These are phyloP conservation scores for Ligdia adustata DNA, from an alignment of 2,888 invertebrate genomes.

Conservation along the genomic window DNA sequence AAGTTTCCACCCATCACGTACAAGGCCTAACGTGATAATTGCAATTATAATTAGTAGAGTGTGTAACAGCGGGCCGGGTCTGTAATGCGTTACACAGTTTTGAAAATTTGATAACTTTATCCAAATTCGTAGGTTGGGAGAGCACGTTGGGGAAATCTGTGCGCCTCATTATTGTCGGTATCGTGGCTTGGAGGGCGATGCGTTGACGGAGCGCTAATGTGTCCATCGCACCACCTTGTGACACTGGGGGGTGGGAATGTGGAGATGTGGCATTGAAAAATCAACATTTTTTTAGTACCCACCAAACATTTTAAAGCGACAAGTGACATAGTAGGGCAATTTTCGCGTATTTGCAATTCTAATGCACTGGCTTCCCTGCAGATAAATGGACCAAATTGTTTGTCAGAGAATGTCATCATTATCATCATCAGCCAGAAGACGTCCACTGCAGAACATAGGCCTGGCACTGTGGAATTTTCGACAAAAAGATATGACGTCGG, in stretches of 20 bases:
- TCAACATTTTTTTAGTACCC: too few relatives aligned
- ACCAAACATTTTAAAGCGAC: too few relatives aligned
- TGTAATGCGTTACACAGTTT: slow-evolving; percentile 79
- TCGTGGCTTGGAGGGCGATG: slow-evolving; percentile 58
- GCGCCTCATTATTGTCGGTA: slow-evolving; percentile 72
- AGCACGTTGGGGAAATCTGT: slow-evolving; percentile 80
- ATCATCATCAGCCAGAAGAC: too few relatives aligned
- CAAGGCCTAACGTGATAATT: slow-evolving; percentile 51
- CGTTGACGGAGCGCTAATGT: slow-evolving; percentile 74
- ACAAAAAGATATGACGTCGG: too few relatives aligned
- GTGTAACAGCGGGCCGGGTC: slow-evolving; percentile 43
- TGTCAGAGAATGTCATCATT: too few relatives aligned
- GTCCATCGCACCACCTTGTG: slow-evolving; percentile 61
- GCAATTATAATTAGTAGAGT: slow-evolving; percentile 74
- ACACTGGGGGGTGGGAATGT: slow-evolving; percentile 36
- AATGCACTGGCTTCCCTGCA: too few relatives aligned
- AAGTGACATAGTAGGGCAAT: too few relatives aligned
- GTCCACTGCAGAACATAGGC: too few relatives aligned
- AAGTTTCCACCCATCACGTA: slow-evolving; percentile 18
- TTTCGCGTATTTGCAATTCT: too few relatives aligned
- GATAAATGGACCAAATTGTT: too few relatives aligned
- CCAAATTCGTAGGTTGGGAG: slow-evolving; percentile 77
- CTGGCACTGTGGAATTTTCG: too few relatives aligned
- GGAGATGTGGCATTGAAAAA: slow-evolving; percentile 30
- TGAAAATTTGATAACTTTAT: slow-evolving; percentile 84